These are phyloP conservation scores for Gastrophryne carolinensis DNA, from an alignment of 2,797 vertebrate species.

Conservation along the genomic window DNA sequence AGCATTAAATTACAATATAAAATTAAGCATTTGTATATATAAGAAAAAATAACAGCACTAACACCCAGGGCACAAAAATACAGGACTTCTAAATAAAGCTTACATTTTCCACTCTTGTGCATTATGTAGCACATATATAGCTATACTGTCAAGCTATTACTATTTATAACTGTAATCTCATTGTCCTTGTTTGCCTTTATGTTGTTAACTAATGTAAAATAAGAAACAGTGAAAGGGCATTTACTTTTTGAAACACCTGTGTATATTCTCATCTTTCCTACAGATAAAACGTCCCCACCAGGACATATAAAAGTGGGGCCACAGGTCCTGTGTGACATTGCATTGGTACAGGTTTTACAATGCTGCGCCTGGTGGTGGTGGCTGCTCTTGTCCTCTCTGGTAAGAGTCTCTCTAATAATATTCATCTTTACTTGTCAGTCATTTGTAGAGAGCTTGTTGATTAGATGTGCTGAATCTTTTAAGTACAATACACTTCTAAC, in stretches of 20 bases:
- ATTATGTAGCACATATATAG: too few species aligned
- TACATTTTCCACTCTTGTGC: too few species aligned
- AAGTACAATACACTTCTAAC: too few species aligned
- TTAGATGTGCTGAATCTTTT: too few species aligned
- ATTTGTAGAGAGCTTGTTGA: too few species aligned
- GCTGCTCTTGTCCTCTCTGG: slow-evolving; percentile 5
- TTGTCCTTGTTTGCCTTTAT: neutral
- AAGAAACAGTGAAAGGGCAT: neutral
- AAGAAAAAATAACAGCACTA: too few species aligned
- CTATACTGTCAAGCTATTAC: neutral
- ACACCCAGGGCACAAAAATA: too few species aligned
- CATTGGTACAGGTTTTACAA: neutral
- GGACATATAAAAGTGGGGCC: neutral
- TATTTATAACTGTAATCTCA: neutral
- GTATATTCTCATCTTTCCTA: neutral
- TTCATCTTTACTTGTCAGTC: neutral
- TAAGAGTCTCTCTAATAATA: neutral
- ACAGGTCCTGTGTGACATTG: neutral
- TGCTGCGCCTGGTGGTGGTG: neutral
- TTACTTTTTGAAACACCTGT: neutral
- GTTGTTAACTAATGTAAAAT: neutral
- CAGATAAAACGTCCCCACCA: neutral
- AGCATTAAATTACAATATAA: too few species aligned
- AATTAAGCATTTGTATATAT: too few species aligned
- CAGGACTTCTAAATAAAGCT: too few species aligned